Conservation (phyloP, 2,797 vertebrate species). For the Morelia viridis region DNA sequence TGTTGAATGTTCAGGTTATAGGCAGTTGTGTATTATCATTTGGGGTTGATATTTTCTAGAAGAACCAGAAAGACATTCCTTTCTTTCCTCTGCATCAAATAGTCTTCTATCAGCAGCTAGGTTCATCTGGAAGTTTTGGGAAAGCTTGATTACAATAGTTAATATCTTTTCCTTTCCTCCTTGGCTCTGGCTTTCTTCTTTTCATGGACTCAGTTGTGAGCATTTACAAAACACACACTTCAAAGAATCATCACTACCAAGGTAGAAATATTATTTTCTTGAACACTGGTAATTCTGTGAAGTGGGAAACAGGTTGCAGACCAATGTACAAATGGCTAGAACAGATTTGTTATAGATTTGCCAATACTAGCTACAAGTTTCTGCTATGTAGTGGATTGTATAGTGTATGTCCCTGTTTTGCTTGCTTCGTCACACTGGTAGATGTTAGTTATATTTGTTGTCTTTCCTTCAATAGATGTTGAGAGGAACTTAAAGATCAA, state of each 20-base stretch:
- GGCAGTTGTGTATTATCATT: background rate
- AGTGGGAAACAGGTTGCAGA: background rate
- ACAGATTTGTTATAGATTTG: background rate
- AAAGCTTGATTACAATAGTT: background rate
- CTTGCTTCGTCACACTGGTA: background rate
- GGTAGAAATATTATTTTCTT: background rate
- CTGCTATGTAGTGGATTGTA: background rate
- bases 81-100: background rate
- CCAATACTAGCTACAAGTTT: background rate
- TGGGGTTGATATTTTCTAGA: background rate
- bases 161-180: background rate
- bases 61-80: fast-evolving
- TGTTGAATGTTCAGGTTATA: background rate
- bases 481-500: background rate
- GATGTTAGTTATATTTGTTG: background rate
- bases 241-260: background rate
- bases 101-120: background rate
- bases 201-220: background rate
- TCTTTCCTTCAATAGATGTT: background rate
- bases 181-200: background rate
- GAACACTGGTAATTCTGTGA: background rate
- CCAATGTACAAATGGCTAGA: background rate
- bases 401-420: background rate
- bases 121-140: background rate
- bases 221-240: background rate